Evolutionary conservation across 2,888 invertebrate species (phyloP).

Genomic region (Drosophila anomalata): DNA sequence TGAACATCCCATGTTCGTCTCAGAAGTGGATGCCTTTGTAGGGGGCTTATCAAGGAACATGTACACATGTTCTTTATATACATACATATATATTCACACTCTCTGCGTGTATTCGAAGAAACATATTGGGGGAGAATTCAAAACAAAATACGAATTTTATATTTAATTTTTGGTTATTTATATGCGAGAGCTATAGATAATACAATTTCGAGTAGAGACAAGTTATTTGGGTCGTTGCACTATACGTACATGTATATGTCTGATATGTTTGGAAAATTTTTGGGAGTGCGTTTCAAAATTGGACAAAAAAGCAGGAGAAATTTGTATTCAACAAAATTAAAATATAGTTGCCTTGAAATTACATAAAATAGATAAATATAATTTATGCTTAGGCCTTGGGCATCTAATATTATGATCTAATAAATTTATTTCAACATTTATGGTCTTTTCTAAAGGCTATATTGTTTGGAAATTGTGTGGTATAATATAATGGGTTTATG

Average conservation of each 20-base stretch:
- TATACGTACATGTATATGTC: not conserved
- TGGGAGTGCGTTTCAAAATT: not conserved
- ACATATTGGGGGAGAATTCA: slow-evolving; percentile 41
- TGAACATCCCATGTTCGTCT: slow-evolving; percentile 1
- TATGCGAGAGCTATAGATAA: slow-evolving; percentile 16
- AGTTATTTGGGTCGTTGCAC: slow-evolving; percentile 50
- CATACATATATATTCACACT: not conserved
- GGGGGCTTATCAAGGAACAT: slow-evolving; percentile 1
- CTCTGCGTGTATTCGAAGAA: not conserved
- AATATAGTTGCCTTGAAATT: not conserved
- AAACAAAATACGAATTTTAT: slow-evolving; percentile 27
- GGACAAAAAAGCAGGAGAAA: not conserved
- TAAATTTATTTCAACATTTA: too few species aligned
- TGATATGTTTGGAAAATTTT: not conserved
- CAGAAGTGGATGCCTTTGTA: slow-evolving; percentile 5
- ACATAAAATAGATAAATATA: not conserved
- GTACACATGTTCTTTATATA: slow-evolving; percentile 1
- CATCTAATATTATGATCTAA: not conserved
- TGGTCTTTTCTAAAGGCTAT: too few species aligned
- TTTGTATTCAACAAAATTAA: too few species aligned
- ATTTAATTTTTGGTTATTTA: slow-evolving; percentile 42
- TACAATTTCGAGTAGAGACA: slow-evolving; percentile 27
- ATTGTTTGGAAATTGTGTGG: too few species aligned
- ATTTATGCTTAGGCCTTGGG: not conserved
- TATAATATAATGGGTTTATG: too few species aligned